A percentile compares a stretch with the other conserved stretches of the same genome.
phyloP scores from a whole-genome alignment of 2,797 vertebrate genomes.

The Alosa sapidissima region DNA sequence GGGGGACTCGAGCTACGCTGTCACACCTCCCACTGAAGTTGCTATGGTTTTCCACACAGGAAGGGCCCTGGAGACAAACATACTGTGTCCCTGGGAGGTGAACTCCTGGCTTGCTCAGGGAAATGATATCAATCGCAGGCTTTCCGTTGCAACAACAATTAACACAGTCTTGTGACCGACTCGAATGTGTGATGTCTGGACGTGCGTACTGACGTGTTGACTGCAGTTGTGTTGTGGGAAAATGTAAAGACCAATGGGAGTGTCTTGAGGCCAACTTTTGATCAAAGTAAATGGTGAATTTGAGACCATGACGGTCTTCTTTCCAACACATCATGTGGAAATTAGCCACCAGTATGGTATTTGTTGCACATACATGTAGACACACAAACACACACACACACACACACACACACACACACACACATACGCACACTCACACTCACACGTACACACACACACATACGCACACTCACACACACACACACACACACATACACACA shows the following conservation, averaged over 20 bases:
- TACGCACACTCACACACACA: neutral
- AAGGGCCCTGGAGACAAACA: constrained; percentile 5
- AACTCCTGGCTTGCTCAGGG: neutral
- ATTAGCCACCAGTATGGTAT: constrained; percentile 33
- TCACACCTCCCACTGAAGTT: neutral
- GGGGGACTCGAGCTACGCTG: neutral
- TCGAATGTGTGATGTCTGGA: neutral
- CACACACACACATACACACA: neutral
- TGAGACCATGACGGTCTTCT: neutral
- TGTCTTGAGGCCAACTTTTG: no score
- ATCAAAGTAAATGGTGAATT: neutral
- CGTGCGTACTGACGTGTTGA: neutral
- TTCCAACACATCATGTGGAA: constrained; percentile 30
- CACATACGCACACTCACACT: neutral
- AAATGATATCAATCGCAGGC: constrained; percentile 13
- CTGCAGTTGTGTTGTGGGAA: neutral
- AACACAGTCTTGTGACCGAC: constrained; percentile 2
- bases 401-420: neutral
- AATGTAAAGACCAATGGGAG: neutral
- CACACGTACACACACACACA: neutral
- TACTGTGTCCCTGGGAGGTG: neutral
- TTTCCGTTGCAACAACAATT: constrained; percentile 18
- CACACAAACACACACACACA: neutral
- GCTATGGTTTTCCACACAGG: constrained; percentile 11
- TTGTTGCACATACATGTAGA: neutral